A percentile compares a stretch with the other conserved stretches of the same genome.
phyloP scores from a whole-genome alignment of 2,797 vertebrate genomes.

The Helostoma temminkii region DNA sequence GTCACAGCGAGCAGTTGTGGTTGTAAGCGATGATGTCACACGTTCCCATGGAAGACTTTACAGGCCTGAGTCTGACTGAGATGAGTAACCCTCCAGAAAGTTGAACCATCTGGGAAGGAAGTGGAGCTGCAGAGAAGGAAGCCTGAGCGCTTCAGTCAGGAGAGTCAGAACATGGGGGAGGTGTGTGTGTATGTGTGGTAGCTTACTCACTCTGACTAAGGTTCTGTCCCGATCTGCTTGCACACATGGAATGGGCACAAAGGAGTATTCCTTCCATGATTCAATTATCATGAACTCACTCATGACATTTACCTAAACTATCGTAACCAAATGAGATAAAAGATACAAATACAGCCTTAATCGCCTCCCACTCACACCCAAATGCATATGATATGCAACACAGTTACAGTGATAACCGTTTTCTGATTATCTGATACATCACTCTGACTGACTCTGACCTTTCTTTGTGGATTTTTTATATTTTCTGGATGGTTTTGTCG shows the following conservation, averaged over 20 bases:
- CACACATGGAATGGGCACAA: conserved; percentile 23
- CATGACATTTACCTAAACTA: conserved; percentile 15
- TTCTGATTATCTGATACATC: too few species aligned
- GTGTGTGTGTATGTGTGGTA: conserved; percentile 13
- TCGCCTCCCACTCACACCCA: too few species aligned
- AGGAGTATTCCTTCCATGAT: conserved; percentile 5
- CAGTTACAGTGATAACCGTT: too few species aligned
- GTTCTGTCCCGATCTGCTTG: conserved; percentile 35
- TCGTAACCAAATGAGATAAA: neutral
- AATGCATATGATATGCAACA: too few species aligned
- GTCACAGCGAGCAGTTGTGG: neutral
- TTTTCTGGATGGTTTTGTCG: too few species aligned
- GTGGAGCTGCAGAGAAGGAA: conserved; percentile 48
- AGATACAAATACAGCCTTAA: neutral
- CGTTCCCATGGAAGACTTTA: conserved; percentile 30
- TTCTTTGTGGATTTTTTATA: too few species aligned
- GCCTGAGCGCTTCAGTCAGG: conserved; percentile 39
- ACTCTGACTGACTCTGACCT: too few species aligned
- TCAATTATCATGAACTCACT: neutral
- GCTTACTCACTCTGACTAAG: conserved; percentile 56
- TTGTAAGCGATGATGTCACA: conserved; percentile 54
- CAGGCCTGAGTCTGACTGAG: conserved; percentile 23
- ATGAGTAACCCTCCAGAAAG: conserved; percentile 65
- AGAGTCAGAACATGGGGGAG: conserved; percentile 7
- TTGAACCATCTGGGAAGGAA: conserved; percentile 66